phyloP scores from a whole-genome alignment of 2,797 vertebrate genomes.

The Uromys caudimaculatus region DNA sequence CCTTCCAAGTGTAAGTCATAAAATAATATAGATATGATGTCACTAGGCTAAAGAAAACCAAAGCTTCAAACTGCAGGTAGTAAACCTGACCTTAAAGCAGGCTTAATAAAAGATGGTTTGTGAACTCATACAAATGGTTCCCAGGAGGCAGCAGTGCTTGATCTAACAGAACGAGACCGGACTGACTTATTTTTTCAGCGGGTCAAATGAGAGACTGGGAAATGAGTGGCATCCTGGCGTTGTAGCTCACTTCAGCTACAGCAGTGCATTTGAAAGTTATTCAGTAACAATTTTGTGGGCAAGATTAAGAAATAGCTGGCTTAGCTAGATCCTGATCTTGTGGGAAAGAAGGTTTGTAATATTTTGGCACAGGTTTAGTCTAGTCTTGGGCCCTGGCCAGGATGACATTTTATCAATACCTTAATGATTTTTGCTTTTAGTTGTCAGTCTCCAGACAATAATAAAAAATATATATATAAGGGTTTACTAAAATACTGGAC shows the following conservation, averaged over 20 bases:
- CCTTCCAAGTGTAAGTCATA: constrained; percentile 13
- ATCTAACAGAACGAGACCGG: neutral
- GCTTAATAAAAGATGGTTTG: constrained; percentile 5
- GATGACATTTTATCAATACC: constrained; percentile 45
- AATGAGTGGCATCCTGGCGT: constrained; percentile 12
- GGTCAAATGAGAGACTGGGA: neutral
- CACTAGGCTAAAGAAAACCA: constrained; percentile 11
- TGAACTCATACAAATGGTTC: neutral
- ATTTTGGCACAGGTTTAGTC: constrained; percentile 16
- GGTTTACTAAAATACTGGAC: neutral
- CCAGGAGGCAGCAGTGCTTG: neutral
- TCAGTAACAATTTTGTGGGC: constrained; percentile 45
- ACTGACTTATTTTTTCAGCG: neutral
- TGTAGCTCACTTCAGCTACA: neutral
- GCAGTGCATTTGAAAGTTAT: constrained; percentile 46
- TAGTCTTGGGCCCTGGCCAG: neutral
- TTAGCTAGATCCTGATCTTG: constrained; percentile 8
- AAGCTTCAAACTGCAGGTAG: neutral
- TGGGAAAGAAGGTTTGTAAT: constrained; percentile 14
- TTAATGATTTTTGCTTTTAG: constrained; percentile 25
- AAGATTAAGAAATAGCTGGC: constrained; percentile 36
- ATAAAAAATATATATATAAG: neutral
- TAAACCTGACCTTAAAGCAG: neutral
- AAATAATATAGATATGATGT: constrained; percentile 48
- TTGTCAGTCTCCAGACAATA: constrained; percentile 27